Base-by-base conservation (phyloP, 2,888 invertebrate species). In the Priocnemis perturbator region DNA sequence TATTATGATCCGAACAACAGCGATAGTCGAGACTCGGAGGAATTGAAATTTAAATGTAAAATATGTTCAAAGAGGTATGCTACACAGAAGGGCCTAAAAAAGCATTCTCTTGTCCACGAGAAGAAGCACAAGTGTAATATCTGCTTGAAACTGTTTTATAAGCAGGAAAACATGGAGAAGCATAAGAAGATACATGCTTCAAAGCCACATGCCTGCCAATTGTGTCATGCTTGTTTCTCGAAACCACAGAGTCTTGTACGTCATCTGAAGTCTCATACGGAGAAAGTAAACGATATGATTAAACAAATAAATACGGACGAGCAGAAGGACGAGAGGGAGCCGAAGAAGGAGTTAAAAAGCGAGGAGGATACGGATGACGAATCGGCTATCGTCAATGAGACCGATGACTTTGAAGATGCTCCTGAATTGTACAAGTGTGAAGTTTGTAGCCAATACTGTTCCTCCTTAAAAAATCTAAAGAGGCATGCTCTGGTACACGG, bases 371-470 rank as follows among this genome's bases (percentile, higher is more conserved):
- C 79, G 7, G 86, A 86, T 3, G 83, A 85, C 37, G 83, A 83
- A 47, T 78, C 67, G 52, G 71, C 73, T 9, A 67, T 59, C 3
- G 60, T 74, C 0, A 83, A 83, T 17, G 81, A 82, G 52, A 71
- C 76, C 0, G 82, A 84, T 26, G 85, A 86, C 57, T 81, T 85
- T 58, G 79, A 80, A 11, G 83, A 84, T 60, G 82, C 85, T 26
- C 86, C 86, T n/a, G 85, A 84, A 37, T 74, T 88, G 59, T 88
- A 87, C 70, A 89, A 88, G 65, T 89, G 89, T 58, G 84, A 88
- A 45, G 78, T 82, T 56, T 89, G 89, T 64, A 81, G 84, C 57
- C 87, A 89, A 66, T 87, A 85, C 63, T 89, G 87, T 74, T 87
- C 89, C 5, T 86, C 88, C 0, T 44, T 87, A 47, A 89, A 88